A percentile compares a stretch with the other conserved stretches of the same genome.
Conservation (phyloP, 2,888 invertebrate genomes). For the Syritta pipiens region DNA sequence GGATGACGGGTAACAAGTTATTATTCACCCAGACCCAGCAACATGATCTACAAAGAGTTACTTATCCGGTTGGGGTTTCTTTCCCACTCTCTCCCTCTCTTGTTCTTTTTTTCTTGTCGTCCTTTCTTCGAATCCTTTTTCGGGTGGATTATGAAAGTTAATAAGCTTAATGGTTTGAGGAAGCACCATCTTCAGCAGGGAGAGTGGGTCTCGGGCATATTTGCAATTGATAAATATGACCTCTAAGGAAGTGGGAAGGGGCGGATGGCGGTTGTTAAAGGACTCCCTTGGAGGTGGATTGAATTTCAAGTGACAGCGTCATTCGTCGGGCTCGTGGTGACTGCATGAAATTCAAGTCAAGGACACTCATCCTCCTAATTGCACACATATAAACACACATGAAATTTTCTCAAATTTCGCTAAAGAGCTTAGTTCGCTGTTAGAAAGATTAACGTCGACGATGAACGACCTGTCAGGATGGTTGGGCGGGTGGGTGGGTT, state of each 20-base stretch:
- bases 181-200: slow-evolving; percentile 9
- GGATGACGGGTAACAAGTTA: slow-evolving; percentile 49
- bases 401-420: slow-evolving; percentile 33
- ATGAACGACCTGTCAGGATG: no score
- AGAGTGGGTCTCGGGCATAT: slow-evolving; percentile 4
- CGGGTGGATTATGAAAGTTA: slow-evolving; percentile 47
- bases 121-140: background rate
- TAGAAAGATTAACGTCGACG: no score
- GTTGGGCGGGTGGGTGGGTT: no score
- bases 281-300: slow-evolving; percentile 47
- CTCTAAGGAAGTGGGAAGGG: background rate
- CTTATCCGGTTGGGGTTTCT: slow-evolving; percentile 34
- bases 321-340: background rate
- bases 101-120: background rate
- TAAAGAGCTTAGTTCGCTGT: slow-evolving; percentile 4
- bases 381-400: background rate
- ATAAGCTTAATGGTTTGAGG: slow-evolving; percentile 47
- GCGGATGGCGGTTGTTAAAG: slow-evolving; percentile 23
- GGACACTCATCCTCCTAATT: slow-evolving; percentile 25
- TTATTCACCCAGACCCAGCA: slow-evolving; percentile 41
- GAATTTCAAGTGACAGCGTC: slow-evolving; percentile 54
- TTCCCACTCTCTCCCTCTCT: no score
- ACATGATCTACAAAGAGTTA: slow-evolving; percentile 39
- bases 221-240: slow-evolving; percentile 29
- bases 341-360: slow-evolving; percentile 21